These are phyloP conservation scores for Cladopsammia gracilis DNA, from an alignment of 64 coral and sea anemone genomes.

Conservation along the genomic window DNA sequence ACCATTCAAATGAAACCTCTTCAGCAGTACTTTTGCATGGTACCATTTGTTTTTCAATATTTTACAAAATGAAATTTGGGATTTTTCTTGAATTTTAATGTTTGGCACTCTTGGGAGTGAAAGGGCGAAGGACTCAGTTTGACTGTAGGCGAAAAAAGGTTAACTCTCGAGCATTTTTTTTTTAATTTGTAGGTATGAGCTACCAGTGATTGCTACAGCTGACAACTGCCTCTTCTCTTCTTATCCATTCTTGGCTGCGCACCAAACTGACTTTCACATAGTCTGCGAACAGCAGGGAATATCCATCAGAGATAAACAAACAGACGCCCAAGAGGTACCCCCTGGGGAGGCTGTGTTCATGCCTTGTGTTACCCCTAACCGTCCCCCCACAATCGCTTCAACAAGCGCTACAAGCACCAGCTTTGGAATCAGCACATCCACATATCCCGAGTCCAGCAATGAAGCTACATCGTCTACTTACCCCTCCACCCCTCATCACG, in stretches of 20 bases:
- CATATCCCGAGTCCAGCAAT: slow-evolving; percentile 91
- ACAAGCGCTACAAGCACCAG: slow-evolving; percentile 94
- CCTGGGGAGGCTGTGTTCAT: slow-evolving; percentile 83
- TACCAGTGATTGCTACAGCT: slow-evolving; percentile 87
- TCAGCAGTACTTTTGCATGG: no score
- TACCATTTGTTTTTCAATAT: no score
- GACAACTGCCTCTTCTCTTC: slow-evolving; percentile 94
- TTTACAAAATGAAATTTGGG: no score
- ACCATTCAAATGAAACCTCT: no score
- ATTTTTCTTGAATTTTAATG: no score
- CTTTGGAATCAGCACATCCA: slow-evolving; percentile 91
- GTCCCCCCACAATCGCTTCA: slow-evolving; percentile 72
- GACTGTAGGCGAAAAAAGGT: background rate
- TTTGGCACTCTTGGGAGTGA: no score
- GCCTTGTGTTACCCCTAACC: slow-evolving; percentile 92
- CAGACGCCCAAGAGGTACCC: slow-evolving; percentile 22
- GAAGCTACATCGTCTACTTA: slow-evolving; percentile 88
- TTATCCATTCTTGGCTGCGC: slow-evolving; percentile 86
- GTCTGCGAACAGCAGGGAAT: slow-evolving; percentile 67
- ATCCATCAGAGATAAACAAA: slow-evolving; percentile 58
- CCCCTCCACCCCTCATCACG: slow-evolving; percentile 86
- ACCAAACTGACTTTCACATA: slow-evolving; percentile 94
- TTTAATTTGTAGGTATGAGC: slow-evolving; percentile 62
- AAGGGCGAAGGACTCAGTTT: no score
- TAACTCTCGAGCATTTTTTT: background rate